Evolutionary conservation across 2,797 vertebrate species (phyloP), one percentile per base, ranked within the genome.

Genomic region (Crenuchus spilurus): DNA sequence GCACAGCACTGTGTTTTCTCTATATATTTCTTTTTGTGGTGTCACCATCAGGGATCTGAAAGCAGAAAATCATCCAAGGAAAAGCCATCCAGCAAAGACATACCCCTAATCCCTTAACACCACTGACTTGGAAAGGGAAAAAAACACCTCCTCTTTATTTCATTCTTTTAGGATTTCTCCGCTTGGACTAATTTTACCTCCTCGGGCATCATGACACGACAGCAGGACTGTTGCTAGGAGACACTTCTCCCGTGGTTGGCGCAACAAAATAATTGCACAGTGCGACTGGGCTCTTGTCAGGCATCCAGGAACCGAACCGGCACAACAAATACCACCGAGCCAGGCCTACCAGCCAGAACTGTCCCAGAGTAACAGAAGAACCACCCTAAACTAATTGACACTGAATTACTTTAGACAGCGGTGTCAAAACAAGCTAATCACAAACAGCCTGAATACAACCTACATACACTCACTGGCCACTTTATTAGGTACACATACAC

Each of bases 201-300:
- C 58, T 79, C 81, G 82, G 87, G 85, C 86, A 88, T 77, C 77
- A 86, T 86, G 83, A 67, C 84, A 80, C 5, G 52, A 84, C 88
- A 88, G 87, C 52, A 77, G 80, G 78, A 89, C 89, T 89, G 92
- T 94, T 94, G 92, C 92, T 92, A 94, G 90, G 92, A 90, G 84
- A 92, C 91, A 86, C 83, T 83, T 88, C 83, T 84, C 71, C 70
- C 79, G 81, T 81, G 84, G 85, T 89, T 89, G 85, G 89, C 82
- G 84, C 89, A 91, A 90, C 87, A 88, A 92, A 91, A 90, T 91
- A 91, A 92, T 88, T 89, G 88, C 84, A 89, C 80, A 84, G 87
- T 85, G 24, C 86, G 85, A 31, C 42, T 18, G 24, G 24, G 86
- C 86, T 86, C 75, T 82, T 88, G 88, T 90, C 83, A 82, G 85